Evolutionary conservation across 2,888 invertebrate genomes (phyloP).

Genomic region (Liopterus haemorrhoidalis): DNA sequence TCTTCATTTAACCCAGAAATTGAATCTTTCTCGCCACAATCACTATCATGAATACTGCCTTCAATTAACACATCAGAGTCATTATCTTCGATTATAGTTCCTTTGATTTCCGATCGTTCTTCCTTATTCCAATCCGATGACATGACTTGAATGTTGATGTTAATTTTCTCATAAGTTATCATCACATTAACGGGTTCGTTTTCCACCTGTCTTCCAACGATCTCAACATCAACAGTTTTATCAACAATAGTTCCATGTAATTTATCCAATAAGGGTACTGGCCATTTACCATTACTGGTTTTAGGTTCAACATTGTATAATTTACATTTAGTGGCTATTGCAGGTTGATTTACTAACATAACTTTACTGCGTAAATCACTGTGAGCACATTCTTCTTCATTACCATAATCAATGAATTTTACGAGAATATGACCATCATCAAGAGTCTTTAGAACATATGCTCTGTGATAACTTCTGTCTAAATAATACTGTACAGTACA

Average conservation of each 20-base stretch:
- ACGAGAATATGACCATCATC: constrained; percentile 49
- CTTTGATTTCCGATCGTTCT: constrained; percentile 44
- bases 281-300: constrained; percentile 47
- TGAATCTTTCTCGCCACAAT: constrained; percentile 31
- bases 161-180: constrained; percentile 36
- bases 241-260: constrained; percentile 51
- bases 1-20: not conserved
- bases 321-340: constrained; percentile 57
- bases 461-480: constrained; percentile 68
- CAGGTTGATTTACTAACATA: constrained; percentile 59
- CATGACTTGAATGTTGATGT: constrained; percentile 19
- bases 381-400: constrained; percentile 58
- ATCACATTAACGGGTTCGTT: constrained; percentile 40
- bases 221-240: constrained; percentile 32
- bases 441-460: constrained; percentile 50
- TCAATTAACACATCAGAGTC: constrained; percentile 35
- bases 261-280: constrained; percentile 52
- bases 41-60: constrained; percentile 29
- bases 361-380: constrained; percentile 57
- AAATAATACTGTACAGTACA: constrained; percentile 63
- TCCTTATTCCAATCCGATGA: constrained; percentile 25
- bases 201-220: constrained; percentile 28
- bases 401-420: constrained; percentile 78
- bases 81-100: constrained; percentile 41
- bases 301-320: constrained; percentile 50